Percentiles rank a stretch among this genome's conserved stretches.
Evolutionary conservation across 2,888 invertebrate species (phyloP).

Genomic region (Latheticus oryzae): DNA sequence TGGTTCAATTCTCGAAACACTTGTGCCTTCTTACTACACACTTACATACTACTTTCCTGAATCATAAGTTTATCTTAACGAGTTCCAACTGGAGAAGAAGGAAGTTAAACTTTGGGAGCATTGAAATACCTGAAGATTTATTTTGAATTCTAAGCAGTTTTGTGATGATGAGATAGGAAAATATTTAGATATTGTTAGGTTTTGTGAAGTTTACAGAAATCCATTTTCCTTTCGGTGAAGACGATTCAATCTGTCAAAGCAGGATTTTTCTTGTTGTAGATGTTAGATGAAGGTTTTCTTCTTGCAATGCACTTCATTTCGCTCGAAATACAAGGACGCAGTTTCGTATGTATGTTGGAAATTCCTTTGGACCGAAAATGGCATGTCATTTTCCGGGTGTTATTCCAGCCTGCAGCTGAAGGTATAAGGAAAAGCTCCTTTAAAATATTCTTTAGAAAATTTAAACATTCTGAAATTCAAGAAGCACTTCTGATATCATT

Average conservation of each 20-base stretch:
- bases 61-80: conserved; percentile 36
- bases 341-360: conserved; percentile 15
- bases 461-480: too few relatives aligned
- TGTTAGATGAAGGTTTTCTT: conserved; percentile 7
- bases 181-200: too few relatives aligned
- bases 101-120: conserved; percentile 10
- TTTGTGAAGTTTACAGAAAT: not conserved
- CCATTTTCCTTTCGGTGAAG: not conserved
- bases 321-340: conserved; percentile 13
- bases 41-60: conserved; percentile 39
- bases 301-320: conserved; percentile 26
- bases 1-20: conserved; percentile 49
- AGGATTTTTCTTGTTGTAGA: conserved; percentile 1
- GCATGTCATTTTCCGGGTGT: conserved; percentile 14
- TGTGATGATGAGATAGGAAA: too few relatives aligned
- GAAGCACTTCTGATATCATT: not conserved
- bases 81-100: conserved; percentile 25
- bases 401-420: conserved; percentile 14
- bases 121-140: too few relatives aligned
- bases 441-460: too few relatives aligned
- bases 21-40: conserved; percentile 45
- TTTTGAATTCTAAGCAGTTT: too few relatives aligned
- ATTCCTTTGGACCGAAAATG: conserved; percentile 23
- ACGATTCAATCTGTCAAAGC: conserved; percentile 23
- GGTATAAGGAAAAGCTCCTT: conserved; percentile 30